Evolutionary conservation across 92 coral and sea anemone species (phyloP), one percentile per base, ranked within the genome.

Genomic region (Parazoanthus darwini): DNA sequence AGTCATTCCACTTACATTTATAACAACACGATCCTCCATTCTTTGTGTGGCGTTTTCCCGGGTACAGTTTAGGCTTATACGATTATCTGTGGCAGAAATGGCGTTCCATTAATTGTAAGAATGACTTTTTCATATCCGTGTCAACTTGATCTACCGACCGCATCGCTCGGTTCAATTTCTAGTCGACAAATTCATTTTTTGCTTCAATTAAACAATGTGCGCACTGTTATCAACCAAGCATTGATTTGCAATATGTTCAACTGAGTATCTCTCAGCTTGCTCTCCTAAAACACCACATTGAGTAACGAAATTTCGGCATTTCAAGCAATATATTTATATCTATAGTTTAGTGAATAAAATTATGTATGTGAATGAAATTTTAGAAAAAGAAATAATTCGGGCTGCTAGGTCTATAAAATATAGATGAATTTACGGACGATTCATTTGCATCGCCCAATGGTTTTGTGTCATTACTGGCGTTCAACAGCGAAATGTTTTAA

Each of bases 1-100:
- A 3, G 94, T 91, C 81, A 91, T 92, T 39, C 99, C 99, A 85
- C 99, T 95, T n/a, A 97, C 96, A 79, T 97, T 97, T 23, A 97
- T 95, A 15, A 90, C 89, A 39, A 97, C 86, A 4, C 99, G 94
- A 20, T 97, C 99, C n/a, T 92, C 91, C 96, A 95, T 93, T 16
- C 33, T 51, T 71, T 20, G 78, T 5, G 9, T 39, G 51, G 11
- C n/a, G 18, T 38, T 76, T 44, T 74, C 0, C 51, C 51, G 75
- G 48, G 67, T 23, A 8, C 16, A 82, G 13, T 44, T 82, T 46
- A 65, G 75, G 66, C 26, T 84, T 84, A 72, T 48, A 11, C 65
- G 56, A 68, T 26, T 84, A 70, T 83, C 87, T 68, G 26, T 83
- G 87, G 51, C 66, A 43, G 66, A 51, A 46, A 26, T 14, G 44